Conservation (phyloP, 1,140 invertebrate species). For the Tetramorium simillimum region DNA sequence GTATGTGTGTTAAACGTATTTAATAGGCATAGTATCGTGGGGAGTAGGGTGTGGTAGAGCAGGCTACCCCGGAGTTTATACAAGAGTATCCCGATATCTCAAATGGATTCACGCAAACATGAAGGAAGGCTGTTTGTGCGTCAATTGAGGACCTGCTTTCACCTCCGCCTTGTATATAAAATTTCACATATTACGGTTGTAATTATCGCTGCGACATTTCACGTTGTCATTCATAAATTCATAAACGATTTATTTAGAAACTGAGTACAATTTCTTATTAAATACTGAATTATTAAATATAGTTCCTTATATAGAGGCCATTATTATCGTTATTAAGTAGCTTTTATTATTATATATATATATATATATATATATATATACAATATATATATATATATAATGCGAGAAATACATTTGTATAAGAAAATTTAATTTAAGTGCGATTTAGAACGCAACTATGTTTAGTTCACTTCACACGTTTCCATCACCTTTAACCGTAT, state of each 20-base stretch:
- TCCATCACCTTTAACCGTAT: conserved; percentile 56
- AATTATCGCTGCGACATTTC: neutral
- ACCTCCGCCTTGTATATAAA: conserved; percentile 3
- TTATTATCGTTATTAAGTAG: neutral
- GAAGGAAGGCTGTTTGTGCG: conserved; percentile 87
- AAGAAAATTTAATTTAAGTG: conserved; percentile 16
- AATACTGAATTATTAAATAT: neutral
- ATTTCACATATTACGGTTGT: neutral
- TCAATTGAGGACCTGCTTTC: conserved; percentile 52
- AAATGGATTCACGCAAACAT: conserved; percentile 89
- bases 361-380: neutral
- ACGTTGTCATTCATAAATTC: neutral
- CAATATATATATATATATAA: neutral
- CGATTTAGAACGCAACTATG: neutral
- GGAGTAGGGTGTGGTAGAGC: conserved; percentile 89
- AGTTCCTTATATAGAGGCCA: conserved; percentile 15
- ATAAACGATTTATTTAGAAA: neutral
- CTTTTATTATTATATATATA: neutral
- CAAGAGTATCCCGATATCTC: conserved; percentile 88
- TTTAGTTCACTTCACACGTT: conserved; percentile 31
- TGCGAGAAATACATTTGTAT: neutral
- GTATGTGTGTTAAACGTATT: neutral
- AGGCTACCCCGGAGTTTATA: conserved; percentile 90
- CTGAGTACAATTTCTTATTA: neutral
- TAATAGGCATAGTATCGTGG: conserved; percentile 86